These are phyloP conservation scores for Holothuria glaberrima DNA, from an alignment of 35 echinoderm and acorn worm species.

Conservation along the genomic window DNA sequence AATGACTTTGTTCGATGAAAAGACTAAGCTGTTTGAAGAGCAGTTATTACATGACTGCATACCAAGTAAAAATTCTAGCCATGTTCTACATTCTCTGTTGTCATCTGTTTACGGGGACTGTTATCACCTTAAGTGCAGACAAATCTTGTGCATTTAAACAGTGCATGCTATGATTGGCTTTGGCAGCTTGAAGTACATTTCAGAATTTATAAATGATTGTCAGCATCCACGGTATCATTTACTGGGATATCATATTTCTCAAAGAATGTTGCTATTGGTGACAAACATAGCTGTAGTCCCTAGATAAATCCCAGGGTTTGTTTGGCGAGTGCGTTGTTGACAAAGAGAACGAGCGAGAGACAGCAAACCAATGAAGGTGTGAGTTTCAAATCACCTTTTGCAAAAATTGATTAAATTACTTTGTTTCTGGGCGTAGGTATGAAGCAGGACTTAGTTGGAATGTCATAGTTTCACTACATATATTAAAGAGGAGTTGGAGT, in stretches of 20 bases:
- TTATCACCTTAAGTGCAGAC: slow-evolving; percentile 48
- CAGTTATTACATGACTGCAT: slow-evolving; percentile 48
- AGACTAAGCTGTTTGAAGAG: slow-evolving; percentile 39
- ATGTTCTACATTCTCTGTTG: slow-evolving; percentile 38
- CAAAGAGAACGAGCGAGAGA: not conserved
- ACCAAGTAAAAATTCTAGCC: slow-evolving; percentile 51
- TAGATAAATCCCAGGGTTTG: slow-evolving; percentile 36
- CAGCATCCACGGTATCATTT: not conserved
- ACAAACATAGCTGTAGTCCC: slow-evolving; percentile 12
- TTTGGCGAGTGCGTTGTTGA: not conserved
- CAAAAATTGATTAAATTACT: no score
- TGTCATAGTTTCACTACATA: no score
- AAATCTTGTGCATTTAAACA: slow-evolving; percentile 41
- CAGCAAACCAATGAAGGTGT: no score
- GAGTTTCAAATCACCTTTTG: no score
- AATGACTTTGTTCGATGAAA: slow-evolving; percentile 40
- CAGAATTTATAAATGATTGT: slow-evolving; percentile 7
- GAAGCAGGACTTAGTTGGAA: no score
- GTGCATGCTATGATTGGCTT: slow-evolving; percentile 26
- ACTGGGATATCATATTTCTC: slow-evolving; percentile 21
- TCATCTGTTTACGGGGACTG: slow-evolving; percentile 38
- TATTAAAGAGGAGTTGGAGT: no score
- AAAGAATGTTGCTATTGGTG: slow-evolving; percentile 9
- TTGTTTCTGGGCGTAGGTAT: no score
- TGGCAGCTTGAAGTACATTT: slow-evolving; percentile 40